Conservation (phyloP, 2,113 vertebrate species). For the Glareola pratincola region DNA sequence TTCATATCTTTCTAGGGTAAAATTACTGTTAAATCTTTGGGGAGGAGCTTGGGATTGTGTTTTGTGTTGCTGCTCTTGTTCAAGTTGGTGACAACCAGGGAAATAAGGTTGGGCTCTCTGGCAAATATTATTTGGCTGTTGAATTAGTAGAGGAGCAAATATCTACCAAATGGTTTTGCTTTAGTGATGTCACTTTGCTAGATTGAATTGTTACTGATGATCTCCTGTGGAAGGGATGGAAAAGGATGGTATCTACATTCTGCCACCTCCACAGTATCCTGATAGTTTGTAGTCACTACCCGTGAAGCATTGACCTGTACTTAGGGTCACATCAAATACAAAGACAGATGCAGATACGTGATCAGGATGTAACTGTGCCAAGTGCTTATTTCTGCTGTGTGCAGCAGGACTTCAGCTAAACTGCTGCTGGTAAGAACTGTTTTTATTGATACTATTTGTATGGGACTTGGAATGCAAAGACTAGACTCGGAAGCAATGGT, state of each 20-base stretch:
- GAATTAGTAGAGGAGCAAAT: not conserved
- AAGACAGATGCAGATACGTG: not conserved
- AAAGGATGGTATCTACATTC: not conserved
- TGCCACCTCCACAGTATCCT: not conserved
- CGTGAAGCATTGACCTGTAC: not conserved
- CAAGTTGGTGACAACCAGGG: not conserved
- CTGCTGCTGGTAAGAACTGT: not conserved
- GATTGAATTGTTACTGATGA: not conserved
- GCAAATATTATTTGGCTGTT: not conserved
- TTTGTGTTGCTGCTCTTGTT: not conserved
- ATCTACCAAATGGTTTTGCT: not conserved
- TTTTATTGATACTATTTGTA: not conserved
- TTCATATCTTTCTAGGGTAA: not conserved
- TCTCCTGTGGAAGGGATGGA: not conserved
- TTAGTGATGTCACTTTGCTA: not conserved
- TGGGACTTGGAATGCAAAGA: not conserved
- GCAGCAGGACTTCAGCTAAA: not conserved
- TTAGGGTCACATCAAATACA: not conserved
- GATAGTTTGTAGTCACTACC: not conserved
- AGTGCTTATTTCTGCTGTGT: not conserved
- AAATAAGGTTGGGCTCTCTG: not conserved
- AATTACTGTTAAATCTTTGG: not conserved
- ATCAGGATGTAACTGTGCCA: not conserved
- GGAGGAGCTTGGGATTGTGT: not conserved
- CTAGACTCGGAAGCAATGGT: not conserved